Conservation (phyloP, 1,140 invertebrate species). For the Anoplophora glabripennis region DNA sequence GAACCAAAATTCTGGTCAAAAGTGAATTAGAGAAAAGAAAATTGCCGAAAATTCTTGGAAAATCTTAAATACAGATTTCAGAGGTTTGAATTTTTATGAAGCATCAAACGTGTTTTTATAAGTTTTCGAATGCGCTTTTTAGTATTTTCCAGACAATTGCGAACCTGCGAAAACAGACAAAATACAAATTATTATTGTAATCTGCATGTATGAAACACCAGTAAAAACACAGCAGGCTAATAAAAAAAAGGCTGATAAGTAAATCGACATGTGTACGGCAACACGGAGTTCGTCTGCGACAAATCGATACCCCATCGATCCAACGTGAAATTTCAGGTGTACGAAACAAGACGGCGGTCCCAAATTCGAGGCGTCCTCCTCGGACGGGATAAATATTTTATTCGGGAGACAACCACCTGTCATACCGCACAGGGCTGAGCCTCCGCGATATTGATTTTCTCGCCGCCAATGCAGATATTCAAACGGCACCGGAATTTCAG, state of each 20-base stretch:
- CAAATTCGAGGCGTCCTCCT: background rate
- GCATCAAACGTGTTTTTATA: too few species aligned
- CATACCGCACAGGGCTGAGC: constrained; percentile 43
- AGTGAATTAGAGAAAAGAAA: too few species aligned
- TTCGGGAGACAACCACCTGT: constrained; percentile 45
- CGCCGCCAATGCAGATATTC: constrained; percentile 49
- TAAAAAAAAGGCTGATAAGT: constrained; percentile 20
- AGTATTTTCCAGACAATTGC: background rate
- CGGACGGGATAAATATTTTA: background rate
- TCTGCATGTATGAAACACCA: constrained; percentile 9
- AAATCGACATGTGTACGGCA: too few species aligned
- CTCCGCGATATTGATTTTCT: constrained; percentile 49
- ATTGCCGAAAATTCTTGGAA: too few species aligned
- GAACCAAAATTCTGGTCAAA: too few species aligned
- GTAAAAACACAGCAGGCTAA: constrained; percentile 18
- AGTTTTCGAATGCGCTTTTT: too few species aligned
- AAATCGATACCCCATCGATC: too few species aligned
- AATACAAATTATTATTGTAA: constrained; percentile 15
- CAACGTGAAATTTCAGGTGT: too few species aligned
- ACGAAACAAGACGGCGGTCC: too few species aligned
- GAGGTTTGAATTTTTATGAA: too few species aligned
- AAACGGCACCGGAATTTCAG: constrained; percentile 20
- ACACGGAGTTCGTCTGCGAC: too few species aligned
- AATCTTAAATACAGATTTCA: too few species aligned
- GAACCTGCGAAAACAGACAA: constrained; percentile 17